A percentile compares a stretch with the other conserved stretches of the same genome.
phyloP scores from a whole-genome alignment of 2,797 vertebrate species.

The Sebastiscus tertius region DNA sequence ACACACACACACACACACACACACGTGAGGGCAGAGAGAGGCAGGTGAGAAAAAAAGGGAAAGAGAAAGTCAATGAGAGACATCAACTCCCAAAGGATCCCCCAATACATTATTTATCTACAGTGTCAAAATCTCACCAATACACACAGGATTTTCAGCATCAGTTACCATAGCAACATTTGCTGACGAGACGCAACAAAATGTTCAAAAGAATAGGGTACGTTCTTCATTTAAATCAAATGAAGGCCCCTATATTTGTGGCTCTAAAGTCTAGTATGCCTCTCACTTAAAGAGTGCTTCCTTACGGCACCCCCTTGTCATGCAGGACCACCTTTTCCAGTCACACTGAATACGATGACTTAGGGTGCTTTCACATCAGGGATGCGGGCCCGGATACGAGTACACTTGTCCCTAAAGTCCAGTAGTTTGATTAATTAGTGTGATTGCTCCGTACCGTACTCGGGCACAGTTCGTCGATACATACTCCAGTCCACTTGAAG shows the following conservation, averaged over 20 bases:
- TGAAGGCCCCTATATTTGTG: not conserved
- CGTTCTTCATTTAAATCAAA: not conserved
- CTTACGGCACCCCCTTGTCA: not conserved
- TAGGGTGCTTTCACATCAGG: no score
- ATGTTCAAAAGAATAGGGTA: not conserved
- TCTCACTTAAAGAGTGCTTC: not conserved
- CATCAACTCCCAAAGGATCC: not conserved
- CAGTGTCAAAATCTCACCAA: slow-evolving; percentile 13
- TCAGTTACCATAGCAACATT: not conserved
- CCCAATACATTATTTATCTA: slow-evolving; percentile 13
- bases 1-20: not conserved
- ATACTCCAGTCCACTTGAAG: no score
- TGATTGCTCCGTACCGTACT: no score
- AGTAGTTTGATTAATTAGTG: no score
- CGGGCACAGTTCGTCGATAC: no score
- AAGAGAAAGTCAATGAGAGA: not conserved
- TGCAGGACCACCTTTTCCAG: not conserved
- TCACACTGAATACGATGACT: not conserved
- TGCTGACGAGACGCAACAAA: not conserved
- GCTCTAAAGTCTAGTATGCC: not conserved
- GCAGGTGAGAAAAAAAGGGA: not conserved
- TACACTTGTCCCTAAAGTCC: no score
- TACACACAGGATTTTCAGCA: not conserved
- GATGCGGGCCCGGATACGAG: no score
- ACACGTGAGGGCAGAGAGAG: not conserved